A percentile compares a stretch with the other conserved stretches of the same genome.
phyloP scores from a whole-genome alignment of 2,113 vertebrate genomes.

The Zosterops japonicus region DNA sequence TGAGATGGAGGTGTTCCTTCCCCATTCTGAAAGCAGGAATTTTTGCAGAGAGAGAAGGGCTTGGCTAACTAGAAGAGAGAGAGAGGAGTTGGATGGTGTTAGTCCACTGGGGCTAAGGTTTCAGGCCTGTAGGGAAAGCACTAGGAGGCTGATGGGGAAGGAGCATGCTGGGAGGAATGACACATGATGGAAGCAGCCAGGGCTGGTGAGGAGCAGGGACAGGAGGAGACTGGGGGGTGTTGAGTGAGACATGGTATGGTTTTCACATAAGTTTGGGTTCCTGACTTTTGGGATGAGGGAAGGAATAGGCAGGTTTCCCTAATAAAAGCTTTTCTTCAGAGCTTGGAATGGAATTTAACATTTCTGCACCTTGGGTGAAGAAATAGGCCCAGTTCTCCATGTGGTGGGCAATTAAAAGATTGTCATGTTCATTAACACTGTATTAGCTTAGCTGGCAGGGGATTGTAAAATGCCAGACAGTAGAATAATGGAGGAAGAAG shows the following conservation, averaged over 20 bases:
- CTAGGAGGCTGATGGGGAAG: background rate
- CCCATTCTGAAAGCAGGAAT: background rate
- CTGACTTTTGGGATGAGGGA: background rate
- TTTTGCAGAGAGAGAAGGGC: background rate
- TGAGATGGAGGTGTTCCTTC: background rate
- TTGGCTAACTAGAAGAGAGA: background rate
- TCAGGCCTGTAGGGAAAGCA: background rate
- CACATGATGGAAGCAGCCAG: background rate
- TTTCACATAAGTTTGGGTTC: background rate
- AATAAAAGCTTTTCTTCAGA: background rate
- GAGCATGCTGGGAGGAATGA: background rate
- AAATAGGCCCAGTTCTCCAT: background rate
- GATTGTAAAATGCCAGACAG: background rate
- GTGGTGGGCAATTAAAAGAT: background rate
- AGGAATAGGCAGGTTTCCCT: background rate
- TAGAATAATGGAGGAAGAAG: background rate
- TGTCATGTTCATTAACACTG: background rate
- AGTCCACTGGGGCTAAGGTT: background rate
- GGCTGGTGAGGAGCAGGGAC: background rate
- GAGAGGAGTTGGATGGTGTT: background rate
- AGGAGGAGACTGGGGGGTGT: fast-evolving
- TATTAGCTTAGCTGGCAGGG: background rate
- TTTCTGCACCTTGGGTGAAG: background rate
- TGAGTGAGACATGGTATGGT: background rate
- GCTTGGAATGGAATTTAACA: background rate